Conservation (phyloP, 2,113 vertebrate genomes). For the Herpetotheres cachinnans region DNA sequence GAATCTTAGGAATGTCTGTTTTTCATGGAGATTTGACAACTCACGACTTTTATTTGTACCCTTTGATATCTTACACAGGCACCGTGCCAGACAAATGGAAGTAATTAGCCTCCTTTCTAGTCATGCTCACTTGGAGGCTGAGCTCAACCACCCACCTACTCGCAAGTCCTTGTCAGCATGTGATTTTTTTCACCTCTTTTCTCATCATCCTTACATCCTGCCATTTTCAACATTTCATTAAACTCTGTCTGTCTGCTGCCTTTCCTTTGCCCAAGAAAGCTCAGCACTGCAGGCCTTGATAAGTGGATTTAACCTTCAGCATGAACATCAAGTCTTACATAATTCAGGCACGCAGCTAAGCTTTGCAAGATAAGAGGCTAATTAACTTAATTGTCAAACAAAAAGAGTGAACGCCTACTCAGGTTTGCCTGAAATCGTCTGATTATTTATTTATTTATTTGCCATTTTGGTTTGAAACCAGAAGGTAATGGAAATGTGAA, state of each 20-base stretch:
- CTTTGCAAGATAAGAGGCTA: not conserved
- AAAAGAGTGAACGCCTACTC: not conserved
- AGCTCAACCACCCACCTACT: not conserved
- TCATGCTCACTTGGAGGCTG: not conserved
- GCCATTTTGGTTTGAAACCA: not conserved
- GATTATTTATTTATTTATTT: not conserved
- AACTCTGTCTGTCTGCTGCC: not conserved
- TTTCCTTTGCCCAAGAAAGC: not conserved
- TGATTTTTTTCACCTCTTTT: not conserved
- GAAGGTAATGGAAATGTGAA: not conserved
- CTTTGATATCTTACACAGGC: not conserved
- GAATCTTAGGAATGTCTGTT: not conserved
- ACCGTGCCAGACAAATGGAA: not conserved
- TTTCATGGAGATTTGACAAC: not conserved
- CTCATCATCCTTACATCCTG: not conserved
- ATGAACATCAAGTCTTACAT: not conserved
- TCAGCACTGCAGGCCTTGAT: not conserved
- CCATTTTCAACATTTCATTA: not conserved
- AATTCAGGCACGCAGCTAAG: not conserved
- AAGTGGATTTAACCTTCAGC: constrained; percentile 6
- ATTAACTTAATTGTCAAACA: constrained; percentile 10
- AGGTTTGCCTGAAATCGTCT: not conserved
- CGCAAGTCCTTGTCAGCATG: not conserved
- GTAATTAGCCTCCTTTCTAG: not conserved
- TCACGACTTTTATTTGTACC: not conserved